Base-by-base conservation (phyloP, 2,113 vertebrate species). In the Pelobates fuscus region DNA sequence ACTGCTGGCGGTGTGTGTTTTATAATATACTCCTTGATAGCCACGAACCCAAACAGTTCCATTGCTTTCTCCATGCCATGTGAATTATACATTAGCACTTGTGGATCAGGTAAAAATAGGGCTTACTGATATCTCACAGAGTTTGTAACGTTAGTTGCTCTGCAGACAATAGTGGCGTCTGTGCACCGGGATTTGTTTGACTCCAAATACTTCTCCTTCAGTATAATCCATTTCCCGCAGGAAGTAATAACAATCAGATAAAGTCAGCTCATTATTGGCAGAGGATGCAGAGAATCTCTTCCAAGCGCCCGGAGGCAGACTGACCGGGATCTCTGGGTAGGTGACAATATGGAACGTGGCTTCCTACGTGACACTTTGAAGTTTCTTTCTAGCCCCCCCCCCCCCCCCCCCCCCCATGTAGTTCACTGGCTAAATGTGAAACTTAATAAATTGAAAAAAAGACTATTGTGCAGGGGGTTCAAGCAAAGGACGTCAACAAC, bases 181-280 rank as follows among this genome's bases (percentile, higher is more conserved):
- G 29, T 64, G 61, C 29, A 15, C 46, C 30, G 2, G 6, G 46
- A 46, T 63, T 32, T 32, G 44, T 18, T 72, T 72, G 26, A 15
- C 71, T 65, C 15, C 2, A 41, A 73, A 55, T 55, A 64, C 71
- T 73, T 73, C 71, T 72, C 29, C 58, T 72, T 64, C 60, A 43
- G 60, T 54, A 55, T 73, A 54, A 73, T 73, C 25, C 49, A 62
- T 57, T 73, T 73, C 61, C 71, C 55, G 60, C 61, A 73, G 71
- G 71, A 73, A 73, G 71, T 37, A 73, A 73, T 73, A 73, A 64
- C 71, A 73, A 73, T 73, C 52, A 73, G 60, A 54, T 64, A 73
- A 73, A 55, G 61, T 54, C n/a, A 7, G 8, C 11, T 21, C 12
- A 5, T 26, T 46, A 49, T 14, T 49, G 67, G 49, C 67, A 69